A percentile compares a stretch with the other conserved stretches of the same genome.
Conservation (phyloP, 23 tunicate species). For the Styela clava region DNA sequence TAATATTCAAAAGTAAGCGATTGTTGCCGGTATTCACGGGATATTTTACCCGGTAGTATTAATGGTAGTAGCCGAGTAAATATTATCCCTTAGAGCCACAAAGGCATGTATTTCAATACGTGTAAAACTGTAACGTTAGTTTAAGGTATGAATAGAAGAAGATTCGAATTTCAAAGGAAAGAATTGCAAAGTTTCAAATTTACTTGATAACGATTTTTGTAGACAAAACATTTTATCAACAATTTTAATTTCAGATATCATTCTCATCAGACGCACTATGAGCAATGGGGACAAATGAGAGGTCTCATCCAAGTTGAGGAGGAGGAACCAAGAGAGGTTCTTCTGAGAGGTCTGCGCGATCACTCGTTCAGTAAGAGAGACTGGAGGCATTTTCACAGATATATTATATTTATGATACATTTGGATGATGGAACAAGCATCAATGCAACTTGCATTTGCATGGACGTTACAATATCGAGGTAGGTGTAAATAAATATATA, state of each 20-base stretch:
- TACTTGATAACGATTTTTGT: too few relatives aligned
- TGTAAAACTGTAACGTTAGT: too few relatives aligned
- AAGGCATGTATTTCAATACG: too few relatives aligned
- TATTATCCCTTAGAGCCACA: too few relatives aligned
- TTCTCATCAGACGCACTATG: conserved; percentile 11
- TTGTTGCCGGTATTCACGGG: too few relatives aligned
- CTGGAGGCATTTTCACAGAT: conserved; percentile 28
- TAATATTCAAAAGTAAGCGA: conserved; percentile 26
- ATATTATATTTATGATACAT: conserved; percentile 20
- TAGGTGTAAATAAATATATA: not conserved
- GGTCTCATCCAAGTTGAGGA: conserved; percentile 31
- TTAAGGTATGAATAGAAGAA: too few relatives aligned
- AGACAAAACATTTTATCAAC: too few relatives aligned
- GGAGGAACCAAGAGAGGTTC: conserved; percentile 21
- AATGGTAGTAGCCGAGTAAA: too few relatives aligned
- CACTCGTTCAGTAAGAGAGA: conserved; percentile 18
- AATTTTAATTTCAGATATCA: conserved; percentile 1
- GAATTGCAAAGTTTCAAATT: too few relatives aligned
- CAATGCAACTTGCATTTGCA: not conserved
- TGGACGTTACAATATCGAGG: conserved; percentile 23
- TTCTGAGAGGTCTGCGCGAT: conserved; percentile 25
- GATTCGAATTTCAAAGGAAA: too few relatives aligned
- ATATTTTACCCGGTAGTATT: too few relatives aligned
- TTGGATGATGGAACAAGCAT: conserved; percentile 30
- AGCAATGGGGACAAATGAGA: conserved; percentile 56